phyloP scores from a whole-genome alignment of 53 echinoderm and acorn worm species.

The Echinometra lucunter region DNA sequence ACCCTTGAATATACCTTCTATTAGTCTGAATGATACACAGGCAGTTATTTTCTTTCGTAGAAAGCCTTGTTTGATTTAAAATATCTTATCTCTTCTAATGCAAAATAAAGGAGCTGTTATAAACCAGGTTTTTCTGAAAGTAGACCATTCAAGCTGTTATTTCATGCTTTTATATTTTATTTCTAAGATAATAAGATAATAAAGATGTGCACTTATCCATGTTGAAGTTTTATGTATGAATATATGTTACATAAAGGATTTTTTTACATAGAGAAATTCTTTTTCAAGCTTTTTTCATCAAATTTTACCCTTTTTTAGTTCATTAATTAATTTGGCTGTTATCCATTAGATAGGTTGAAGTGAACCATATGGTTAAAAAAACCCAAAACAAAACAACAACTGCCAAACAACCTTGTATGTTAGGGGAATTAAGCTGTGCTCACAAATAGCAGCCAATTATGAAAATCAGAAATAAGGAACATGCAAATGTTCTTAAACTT shows the following conservation, averaged over 20 bases:
- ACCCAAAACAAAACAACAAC: no score
- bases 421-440: no score
- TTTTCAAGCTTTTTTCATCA: no score
- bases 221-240: neutral
- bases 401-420: no score
- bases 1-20: neutral
- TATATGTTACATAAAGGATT: neutral
- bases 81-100: neutral
- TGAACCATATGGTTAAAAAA: no score
- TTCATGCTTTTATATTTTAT: neutral
- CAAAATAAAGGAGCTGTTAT: neutral
- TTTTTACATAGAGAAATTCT: neutral
- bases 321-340: no score
- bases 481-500: neutral
- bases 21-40: neutral
- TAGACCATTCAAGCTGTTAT: neutral
- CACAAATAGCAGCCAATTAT: no score
- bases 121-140: neutral
- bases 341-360: no score
- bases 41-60: neutral
- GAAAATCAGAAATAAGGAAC: no score
- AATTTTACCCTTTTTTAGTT: no score
- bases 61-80: neutral
- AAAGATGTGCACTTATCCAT: no score
- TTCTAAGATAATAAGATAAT: neutral